Evolutionary conservation across 2,113 vertebrate species (phyloP).

Genomic region (Apus apus): DNA sequence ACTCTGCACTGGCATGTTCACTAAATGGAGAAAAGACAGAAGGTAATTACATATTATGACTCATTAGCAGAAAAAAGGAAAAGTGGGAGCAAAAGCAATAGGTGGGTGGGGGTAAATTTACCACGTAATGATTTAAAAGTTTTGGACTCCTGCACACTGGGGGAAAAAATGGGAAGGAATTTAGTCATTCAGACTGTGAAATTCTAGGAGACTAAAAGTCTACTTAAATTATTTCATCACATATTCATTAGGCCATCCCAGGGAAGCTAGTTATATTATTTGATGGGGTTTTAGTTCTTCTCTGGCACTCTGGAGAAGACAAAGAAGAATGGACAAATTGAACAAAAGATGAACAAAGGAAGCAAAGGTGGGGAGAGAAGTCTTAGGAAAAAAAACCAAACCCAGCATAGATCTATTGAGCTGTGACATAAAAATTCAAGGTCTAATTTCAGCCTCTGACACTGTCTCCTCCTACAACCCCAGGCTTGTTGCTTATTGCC

Average conservation of each 20-base stretch:
- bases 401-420: background rate
- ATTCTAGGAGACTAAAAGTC: slow-evolving; percentile 56
- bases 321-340: slow-evolving; percentile 5
- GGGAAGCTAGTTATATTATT: slow-evolving; percentile 19
- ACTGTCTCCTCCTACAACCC: background rate
- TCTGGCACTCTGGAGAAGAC: slow-evolving; percentile 17
- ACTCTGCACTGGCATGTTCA: slow-evolving; percentile 61
- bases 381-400: background rate
- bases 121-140: slow-evolving; percentile 58
- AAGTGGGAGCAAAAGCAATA: slow-evolving; percentile 65
- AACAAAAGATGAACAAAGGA: slow-evolving; percentile 30
- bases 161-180: slow-evolving; percentile 16
- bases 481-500: background rate
- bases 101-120: slow-evolving; percentile 67
- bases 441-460: background rate
- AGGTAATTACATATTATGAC: slow-evolving; percentile 73
- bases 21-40: slow-evolving; percentile 76
- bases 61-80: slow-evolving; percentile 60
- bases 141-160: slow-evolving; percentile 19
- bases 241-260: slow-evolving; percentile 49
- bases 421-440: background rate
- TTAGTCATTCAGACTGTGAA: slow-evolving; percentile 49
- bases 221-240: slow-evolving; percentile 60
- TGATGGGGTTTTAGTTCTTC: slow-evolving; percentile 22
- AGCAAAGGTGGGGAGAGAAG: background rate